A percentile compares a stretch with the other conserved stretches of the same genome.
Evolutionary conservation across 2,113 vertebrate species (phyloP).

Genomic region (Notothenia rossii): DNA sequence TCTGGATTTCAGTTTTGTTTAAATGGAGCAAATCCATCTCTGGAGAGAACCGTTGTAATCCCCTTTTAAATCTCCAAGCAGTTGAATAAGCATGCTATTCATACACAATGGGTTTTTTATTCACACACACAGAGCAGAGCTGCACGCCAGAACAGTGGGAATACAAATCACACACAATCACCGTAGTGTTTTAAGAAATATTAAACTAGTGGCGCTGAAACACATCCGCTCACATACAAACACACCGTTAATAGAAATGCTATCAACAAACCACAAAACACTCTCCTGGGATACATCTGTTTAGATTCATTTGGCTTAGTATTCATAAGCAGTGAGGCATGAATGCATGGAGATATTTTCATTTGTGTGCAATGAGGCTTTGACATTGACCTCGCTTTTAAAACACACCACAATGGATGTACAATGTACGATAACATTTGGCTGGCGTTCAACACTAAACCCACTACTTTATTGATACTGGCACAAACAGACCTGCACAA

Average conservation of each 20-base stretch:
- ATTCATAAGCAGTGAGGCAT: constrained; percentile 66
- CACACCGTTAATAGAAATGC: constrained; percentile 39
- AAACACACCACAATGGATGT: constrained; percentile 52
- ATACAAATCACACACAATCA: constrained; percentile 41
- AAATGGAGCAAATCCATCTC: constrained; percentile 78
- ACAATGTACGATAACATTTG: constrained; percentile 52
- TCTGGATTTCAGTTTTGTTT: constrained; percentile 75
- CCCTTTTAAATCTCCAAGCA: constrained; percentile 70
- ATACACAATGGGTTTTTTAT: constrained; percentile 51
- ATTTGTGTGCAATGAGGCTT: constrained; percentile 72
- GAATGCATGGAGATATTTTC: constrained; percentile 64
- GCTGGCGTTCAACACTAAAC: constrained; percentile 41
- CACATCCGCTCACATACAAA: constrained; percentile 41
- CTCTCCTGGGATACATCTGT: constrained; percentile 51
- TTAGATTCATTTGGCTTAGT: constrained; percentile 57
- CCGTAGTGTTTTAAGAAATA: constrained; percentile 39
- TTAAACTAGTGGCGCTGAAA: constrained; percentile 36
- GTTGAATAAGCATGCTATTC: constrained; percentile 71
- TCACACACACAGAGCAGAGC: constrained; percentile 19
- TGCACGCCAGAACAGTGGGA: constrained; percentile 13
- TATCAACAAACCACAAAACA: constrained; percentile 50
- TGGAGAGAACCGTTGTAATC: constrained; percentile 75
- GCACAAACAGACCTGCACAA: constrained; percentile 46
- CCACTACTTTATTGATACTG: constrained; percentile 59
- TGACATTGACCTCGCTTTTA: constrained; percentile 66